Percentiles rank a stretch among this genome's conserved stretches.
Conservation (phyloP, 2,113 vertebrate species). For the Butorides virescens region DNA sequence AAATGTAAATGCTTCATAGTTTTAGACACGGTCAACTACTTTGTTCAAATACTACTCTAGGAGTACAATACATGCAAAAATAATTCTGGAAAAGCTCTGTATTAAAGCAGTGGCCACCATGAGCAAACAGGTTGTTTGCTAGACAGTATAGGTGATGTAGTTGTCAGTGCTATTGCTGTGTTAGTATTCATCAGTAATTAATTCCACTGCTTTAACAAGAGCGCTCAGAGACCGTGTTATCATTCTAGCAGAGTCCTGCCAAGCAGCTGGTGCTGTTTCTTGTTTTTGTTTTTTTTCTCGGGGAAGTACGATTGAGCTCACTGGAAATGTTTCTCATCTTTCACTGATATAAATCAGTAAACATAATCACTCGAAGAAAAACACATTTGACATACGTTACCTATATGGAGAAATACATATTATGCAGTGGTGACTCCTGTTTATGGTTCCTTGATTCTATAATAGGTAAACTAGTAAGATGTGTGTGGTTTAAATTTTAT, state of each 20-base stretch:
- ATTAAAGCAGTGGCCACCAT: background rate
- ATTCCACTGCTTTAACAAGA: background rate
- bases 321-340: background rate
- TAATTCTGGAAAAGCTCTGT: background rate
- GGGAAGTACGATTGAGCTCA: conserved; percentile 3
- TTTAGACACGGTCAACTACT: background rate
- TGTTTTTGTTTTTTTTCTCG: background rate
- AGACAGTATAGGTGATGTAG: background rate
- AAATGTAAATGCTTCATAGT: background rate
- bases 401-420: background rate
- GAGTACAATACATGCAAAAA: background rate
- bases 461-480: background rate
- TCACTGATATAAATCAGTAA: background rate
- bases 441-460: background rate
- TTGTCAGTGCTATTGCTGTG: background rate
- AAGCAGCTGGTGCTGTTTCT: conserved; percentile 46
- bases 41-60: background rate
- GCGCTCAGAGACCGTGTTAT: background rate
- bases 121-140: background rate
- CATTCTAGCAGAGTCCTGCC: conserved; percentile 22
- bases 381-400: background rate
- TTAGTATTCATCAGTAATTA: background rate
- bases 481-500: background rate
- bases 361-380: background rate
- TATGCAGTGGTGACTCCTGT: background rate